Percentiles rank a stretch among this genome's conserved stretches.
These are phyloP conservation scores for Rhorus exstirpatorius DNA, from an alignment of 2,888 invertebrate genomes.

Conservation along the genomic window DNA sequence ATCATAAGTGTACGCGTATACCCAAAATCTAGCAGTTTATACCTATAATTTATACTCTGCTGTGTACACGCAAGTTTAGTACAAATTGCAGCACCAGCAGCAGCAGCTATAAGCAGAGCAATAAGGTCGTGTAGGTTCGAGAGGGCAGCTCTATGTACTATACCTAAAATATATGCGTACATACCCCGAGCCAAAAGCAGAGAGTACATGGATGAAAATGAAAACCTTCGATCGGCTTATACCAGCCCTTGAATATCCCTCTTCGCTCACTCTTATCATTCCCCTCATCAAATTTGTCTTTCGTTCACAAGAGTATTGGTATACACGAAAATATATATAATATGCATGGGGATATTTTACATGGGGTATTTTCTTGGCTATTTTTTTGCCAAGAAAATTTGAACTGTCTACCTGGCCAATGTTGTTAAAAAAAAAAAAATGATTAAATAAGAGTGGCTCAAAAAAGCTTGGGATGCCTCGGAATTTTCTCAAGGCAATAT, in stretches of 20 bases:
- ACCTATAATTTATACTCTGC: slow-evolving; percentile 41
- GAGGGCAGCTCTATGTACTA: slow-evolving; percentile 34
- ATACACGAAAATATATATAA: no score
- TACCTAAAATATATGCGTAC: slow-evolving; percentile 26
- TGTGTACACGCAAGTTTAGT: slow-evolving; percentile 55
- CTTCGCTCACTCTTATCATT: no score
- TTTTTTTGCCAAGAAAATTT: no score
- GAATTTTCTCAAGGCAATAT: background rate
- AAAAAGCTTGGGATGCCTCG: background rate
- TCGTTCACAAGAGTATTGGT: no score
- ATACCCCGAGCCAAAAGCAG: background rate
- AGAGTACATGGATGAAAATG: no score
- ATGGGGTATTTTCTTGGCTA: no score
- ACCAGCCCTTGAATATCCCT: no score
- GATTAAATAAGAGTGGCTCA: background rate
- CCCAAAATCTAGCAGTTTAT: slow-evolving; percentile 10
- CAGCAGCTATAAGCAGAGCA: slow-evolving; percentile 40
- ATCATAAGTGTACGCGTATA: background rate
- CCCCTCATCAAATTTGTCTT: no score
- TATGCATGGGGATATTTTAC: no score
- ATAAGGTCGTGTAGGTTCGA: slow-evolving; percentile 39
- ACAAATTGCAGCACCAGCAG: slow-evolving; percentile 61
- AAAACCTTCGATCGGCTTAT: no score
- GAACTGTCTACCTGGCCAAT: no score
- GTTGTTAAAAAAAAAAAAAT: no score